Evolutionary conservation across 2,888 invertebrate species (phyloP).

Genomic region (Leuctra nigra): DNA sequence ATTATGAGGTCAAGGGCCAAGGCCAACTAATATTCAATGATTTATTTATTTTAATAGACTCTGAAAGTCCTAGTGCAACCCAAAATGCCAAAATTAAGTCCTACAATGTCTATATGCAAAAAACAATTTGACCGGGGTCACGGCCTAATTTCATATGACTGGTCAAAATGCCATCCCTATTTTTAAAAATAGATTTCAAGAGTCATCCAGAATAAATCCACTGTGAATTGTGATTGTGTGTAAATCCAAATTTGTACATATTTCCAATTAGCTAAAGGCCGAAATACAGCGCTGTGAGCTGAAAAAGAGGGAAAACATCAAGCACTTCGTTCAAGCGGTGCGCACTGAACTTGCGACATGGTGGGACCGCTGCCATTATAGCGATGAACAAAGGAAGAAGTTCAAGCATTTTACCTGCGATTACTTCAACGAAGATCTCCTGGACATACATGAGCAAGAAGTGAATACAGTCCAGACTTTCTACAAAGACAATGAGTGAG

Average conservation of each 20-base stretch:
- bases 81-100: too few relatives aligned
- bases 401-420: slow-evolving; percentile 60
- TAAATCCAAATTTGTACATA: not conserved
- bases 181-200: too few relatives aligned
- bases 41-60: too few relatives aligned
- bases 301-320: slow-evolving; percentile 68
- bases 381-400: slow-evolving; percentile 50
- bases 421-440: slow-evolving; percentile 70
- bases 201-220: too few relatives aligned
- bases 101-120: too few relatives aligned
- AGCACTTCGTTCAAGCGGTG: slow-evolving; percentile 54
- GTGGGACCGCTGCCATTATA: slow-evolving; percentile 74
- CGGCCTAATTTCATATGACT: too few relatives aligned
- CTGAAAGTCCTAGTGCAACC: too few relatives aligned
- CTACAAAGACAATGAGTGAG: slow-evolving; percentile 57
- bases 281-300: slow-evolving; percentile 71
- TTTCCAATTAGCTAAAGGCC: slow-evolving; percentile 47
- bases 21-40: too few relatives aligned
- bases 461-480: slow-evolving; percentile 58
- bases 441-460: slow-evolving; percentile 73
- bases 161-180: too few relatives aligned
- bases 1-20: too few relatives aligned
- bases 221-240: too few relatives aligned
- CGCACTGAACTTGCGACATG: slow-evolving; percentile 61
- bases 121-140: too few relatives aligned